Base-by-base conservation (phyloP, 2,797 vertebrate species). In the Clarias platycephalus region DNA sequence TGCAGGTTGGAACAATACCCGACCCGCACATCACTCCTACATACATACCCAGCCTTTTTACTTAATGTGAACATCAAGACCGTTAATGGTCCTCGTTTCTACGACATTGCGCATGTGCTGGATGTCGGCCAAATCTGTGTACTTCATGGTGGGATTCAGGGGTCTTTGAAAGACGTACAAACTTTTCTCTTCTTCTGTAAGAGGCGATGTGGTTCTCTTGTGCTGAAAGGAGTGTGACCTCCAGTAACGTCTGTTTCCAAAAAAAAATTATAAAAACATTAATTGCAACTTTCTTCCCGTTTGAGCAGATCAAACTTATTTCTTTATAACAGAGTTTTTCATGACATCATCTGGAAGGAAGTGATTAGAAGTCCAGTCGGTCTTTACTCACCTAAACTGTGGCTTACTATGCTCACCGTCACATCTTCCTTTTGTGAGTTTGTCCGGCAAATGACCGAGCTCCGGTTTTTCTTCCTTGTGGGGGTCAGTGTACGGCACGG, bases 381-480 rank as follows among this genome's bases (percentile, higher is more conserved):
- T 15, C 28, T 68, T 74, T 28, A 88, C 92, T 92, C 49, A 93
- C 92, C 44, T 86, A 88, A 90, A 91, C 66, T 87, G 88, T 84
- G 86, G 85, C 12, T 81, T 89, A 78, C 71, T 81, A 8, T 63
- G 86, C 44, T 86, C 82, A 58, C 88, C 86, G 70, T 26, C 34
- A 58, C 85, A 84, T 84, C 85, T 83, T 81, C 86, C 86, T 44
- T 90, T 87, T 13, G 40, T 2, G 0, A 89, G 92, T 62, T 63
- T 84, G 60, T 83, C 85, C 84, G 60, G 74, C 37, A 53, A 86
- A 76, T 90, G 83, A 82, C 90, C 91, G 84, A 76, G 89, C 37
- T 90, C 60, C 26, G 70, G 0, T 28, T 68, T 2, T 10, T 18
- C 66, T 87, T 86, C 5, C 8, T 64, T 26, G 2, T 66, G 5